These are phyloP conservation scores for Sebastes flavidus DNA, from an alignment of 2,797 vertebrate species.

Conservation along the genomic window DNA sequence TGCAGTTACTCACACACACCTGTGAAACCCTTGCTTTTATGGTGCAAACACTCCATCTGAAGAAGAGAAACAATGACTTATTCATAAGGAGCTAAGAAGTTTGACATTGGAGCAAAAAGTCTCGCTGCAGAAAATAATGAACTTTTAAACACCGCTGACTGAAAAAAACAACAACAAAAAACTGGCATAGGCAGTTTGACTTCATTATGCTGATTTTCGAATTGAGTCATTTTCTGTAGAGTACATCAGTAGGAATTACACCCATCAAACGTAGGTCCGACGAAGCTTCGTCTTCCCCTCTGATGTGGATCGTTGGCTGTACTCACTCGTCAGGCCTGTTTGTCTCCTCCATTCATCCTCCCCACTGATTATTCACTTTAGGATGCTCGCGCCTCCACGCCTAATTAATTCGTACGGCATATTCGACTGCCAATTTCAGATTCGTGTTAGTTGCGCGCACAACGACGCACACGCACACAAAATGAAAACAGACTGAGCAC, in stretches of 20 bases:
- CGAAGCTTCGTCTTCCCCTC: constrained; percentile 23
- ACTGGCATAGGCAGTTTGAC: constrained; percentile 26
- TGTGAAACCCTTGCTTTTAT: not conserved
- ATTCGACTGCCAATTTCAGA: constrained; percentile 61
- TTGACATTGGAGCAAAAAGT: constrained; percentile 10
- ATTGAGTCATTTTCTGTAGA: constrained; percentile 33
- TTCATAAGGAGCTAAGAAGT: constrained; percentile 3
- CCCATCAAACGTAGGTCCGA: constrained; percentile 52
- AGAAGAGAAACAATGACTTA: not conserved
- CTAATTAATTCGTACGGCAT: constrained; percentile 63
- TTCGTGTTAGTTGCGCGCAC: constrained; percentile 21
- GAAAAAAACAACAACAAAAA: not conserved
- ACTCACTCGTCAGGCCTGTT: constrained; percentile 52
- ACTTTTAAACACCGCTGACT: constrained; percentile 28
- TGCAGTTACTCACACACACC: not conserved
- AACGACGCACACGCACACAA: not conserved
- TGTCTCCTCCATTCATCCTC: constrained; percentile 58
- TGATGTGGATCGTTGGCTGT: constrained; percentile 50
- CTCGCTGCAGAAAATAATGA: constrained; percentile 16
- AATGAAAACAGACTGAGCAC: constrained; percentile 30
- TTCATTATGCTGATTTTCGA: constrained; percentile 47
- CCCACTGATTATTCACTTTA: constrained; percentile 63
- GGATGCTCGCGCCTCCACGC: constrained; percentile 45
- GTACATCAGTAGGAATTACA: constrained; percentile 55
- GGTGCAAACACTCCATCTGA: not conserved